Base-by-base conservation (phyloP, 2,888 invertebrate genomes). In the Tortrix viridana region DNA sequence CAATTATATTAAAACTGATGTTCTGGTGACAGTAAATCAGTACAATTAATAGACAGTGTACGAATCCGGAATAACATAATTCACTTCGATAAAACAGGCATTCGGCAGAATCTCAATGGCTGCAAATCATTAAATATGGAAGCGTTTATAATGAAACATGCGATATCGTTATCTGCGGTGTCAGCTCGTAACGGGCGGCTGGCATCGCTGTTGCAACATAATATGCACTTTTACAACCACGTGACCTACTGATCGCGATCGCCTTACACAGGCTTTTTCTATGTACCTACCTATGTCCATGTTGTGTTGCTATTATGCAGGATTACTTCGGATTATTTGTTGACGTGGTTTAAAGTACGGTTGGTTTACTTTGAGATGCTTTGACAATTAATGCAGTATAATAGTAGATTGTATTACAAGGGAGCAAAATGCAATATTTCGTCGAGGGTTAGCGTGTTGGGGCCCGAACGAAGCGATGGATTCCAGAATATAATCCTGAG, bases 241-340 rank as follows among this genome's bases (percentile, higher is more conserved):
- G 53, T 41, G 53, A 53, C 53, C 53, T 53, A 53, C 52, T 53
- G 22, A 53, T 53, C 53, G 53, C 53, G 53, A 53, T 53, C 41
- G 9, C 16, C 41, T 53, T 38, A 41, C 53, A 41, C 16, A 53
- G 38, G 16, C 22, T 41, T n/a, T 53, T 52, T 20, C 53, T 53
- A 41, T 41, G 22, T 53, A 14, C 41, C 37, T 20, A 14, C 41
- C 37, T 20, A 52, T 52, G 16, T 18, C 18, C 5, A 38, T n/a
- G n/a, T 49, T 14, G n/a, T n/a, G n/a, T n/a, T n/a, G n/a, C n/a
- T n/a, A n/a, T n/a, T 12, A 5, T 37, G 50, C 32, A 20, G 37
- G 37, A 19, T 37, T 50, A 37, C 5, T 32, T 12, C 12, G 18
- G 49, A 6, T 49, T 48, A 12, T 32, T 19, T 18, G 12, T 4